Conservation (phyloP, 2,797 vertebrate genomes). For the Pelodytes ibericus region DNA sequence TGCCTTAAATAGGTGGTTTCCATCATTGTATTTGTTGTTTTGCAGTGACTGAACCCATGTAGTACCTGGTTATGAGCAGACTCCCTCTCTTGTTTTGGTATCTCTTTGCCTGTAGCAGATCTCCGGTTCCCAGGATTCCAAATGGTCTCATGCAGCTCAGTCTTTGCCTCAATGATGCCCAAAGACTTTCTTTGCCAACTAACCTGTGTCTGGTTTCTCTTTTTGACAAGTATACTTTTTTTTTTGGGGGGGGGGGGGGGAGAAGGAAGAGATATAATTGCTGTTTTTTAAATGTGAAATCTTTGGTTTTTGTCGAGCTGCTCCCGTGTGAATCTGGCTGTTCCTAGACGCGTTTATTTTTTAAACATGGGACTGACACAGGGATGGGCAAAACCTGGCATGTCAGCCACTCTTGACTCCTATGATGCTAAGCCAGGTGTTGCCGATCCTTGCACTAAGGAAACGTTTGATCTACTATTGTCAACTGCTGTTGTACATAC, state of each 20-base stretch:
- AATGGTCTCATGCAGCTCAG: constrained; percentile 17
- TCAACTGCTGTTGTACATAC: constrained; percentile 85
- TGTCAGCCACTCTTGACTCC: constrained; percentile 10
- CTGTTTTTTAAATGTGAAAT: constrained; percentile 61
- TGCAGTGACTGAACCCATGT: not conserved
- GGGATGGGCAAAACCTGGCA: not conserved
- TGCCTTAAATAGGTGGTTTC: constrained; percentile 26
- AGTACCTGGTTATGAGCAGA: not conserved
- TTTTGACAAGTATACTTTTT: not conserved
- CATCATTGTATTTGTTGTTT: constrained; percentile 8
- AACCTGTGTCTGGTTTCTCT: constrained; percentile 14
- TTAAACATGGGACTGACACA: not conserved
- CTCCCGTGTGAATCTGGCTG: constrained; percentile 67
- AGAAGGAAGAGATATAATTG: no score
- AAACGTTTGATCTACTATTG: constrained; percentile 78
- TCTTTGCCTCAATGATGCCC: not conserved
- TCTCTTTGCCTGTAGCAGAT: not conserved
- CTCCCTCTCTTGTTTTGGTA: not conserved
- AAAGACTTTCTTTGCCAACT: constrained; percentile 11
- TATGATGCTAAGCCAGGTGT: constrained; percentile 59
- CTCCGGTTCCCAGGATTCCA: not conserved
- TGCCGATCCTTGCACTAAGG: not conserved
- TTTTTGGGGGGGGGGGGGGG: constrained; percentile 9
- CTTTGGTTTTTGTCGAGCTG: constrained; percentile 59
- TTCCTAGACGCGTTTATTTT: constrained; percentile 64